Base-by-base conservation (phyloP, 2,888 invertebrate genomes). In the Netelia virgata region DNA sequence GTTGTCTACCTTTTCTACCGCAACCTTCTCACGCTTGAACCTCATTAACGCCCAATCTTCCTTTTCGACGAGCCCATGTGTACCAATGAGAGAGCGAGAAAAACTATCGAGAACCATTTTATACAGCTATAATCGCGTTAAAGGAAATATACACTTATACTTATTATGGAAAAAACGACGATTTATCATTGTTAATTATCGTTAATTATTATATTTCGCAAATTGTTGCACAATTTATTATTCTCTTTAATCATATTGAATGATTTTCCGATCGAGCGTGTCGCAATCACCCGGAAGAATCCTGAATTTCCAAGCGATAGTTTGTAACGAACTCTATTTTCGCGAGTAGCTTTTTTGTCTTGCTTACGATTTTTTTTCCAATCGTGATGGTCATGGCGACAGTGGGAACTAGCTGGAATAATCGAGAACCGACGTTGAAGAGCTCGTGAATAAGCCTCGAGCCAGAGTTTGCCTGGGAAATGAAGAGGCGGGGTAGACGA, bases 371-470 rank as follows among this genome's bases (percentile, higher is more conserved):
- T 70, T 10, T 41, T 75, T 64, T 83, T 64, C 8, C 14, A 55
- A 72, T 59, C 11, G 41, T 55, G 63, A 69, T 69, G 43, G 43
- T 69, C 43, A 28, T 64, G 41, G 36, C 23, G 61, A 76, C 70
- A 74, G 63, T 20, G 3, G 53, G 16, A 61, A 47, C 16, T 59
- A 20, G 36, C 28, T 59, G 18, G 57, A 43, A 43, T 28, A 77
- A 36, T 55, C 47, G 55, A 79, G 16, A 64, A 61, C 14, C 6
- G 36, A 6, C 11, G 76, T 70, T 64, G 43, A 41, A 28, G 59
- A 75, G 75, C 66, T 59, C 23, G 72, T 55, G 83, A 66, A 82
- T 81, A 76, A 83, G 72, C 57, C 64, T 63, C 50, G 59, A 84
- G 76, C 73, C 55, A 74, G 57, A 36, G 36, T 36, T 55, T 79